Evolutionary conservation across 2,113 vertebrate species (phyloP), one percentile per base, ranked within the genome.

Genomic region (Fukomys damarensis): DNA sequence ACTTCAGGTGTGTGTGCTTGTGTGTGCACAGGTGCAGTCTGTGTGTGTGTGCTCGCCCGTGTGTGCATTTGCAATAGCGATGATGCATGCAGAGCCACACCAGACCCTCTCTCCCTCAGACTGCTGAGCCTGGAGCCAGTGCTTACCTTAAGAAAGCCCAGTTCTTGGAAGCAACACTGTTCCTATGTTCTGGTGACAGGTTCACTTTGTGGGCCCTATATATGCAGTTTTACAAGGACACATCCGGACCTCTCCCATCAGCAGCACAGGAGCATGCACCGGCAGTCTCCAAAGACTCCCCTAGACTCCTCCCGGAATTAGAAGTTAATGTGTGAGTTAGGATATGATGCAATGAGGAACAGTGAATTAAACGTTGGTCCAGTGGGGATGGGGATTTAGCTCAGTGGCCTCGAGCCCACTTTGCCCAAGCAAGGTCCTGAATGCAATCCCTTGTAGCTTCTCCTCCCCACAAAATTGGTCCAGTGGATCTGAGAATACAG

Each of bases 221-320:
- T 74, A 56, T 38, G 10, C 4, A 76, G 56, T 56, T 84, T 17
- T 19, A 61, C 22, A 74, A 20, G 0, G n/a, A 22, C 10, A 68
- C 49, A 76, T 88, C 58, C 94, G 72, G 88, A 88, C 5, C 41
- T 17, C 41, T 52, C 13, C 24, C 30, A 89, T 24, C 5, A 52
- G 20, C 19, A 89, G 16, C 41, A 9, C 9, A 93, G 91, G 35
- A 95, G 61, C 30, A 65, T 14, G 2, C 19, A 56, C 11, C 3
- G 0, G 35, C 8, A 30, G 46, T 91, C 95, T 95, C 93, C 82
- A 93, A 85, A 94, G 93, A 91, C 35, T 41, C 30, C 87, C 54
- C 95, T 90, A 85, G 12, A 87, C 10, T 38, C 35, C 19, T 28
- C 17, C 14, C 80, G 30, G 19, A 88, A 20, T 81, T 77, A 72